Evolutionary conservation across 2,113 vertebrate genomes (phyloP).

Genomic region (Hemiprocne comata): DNA sequence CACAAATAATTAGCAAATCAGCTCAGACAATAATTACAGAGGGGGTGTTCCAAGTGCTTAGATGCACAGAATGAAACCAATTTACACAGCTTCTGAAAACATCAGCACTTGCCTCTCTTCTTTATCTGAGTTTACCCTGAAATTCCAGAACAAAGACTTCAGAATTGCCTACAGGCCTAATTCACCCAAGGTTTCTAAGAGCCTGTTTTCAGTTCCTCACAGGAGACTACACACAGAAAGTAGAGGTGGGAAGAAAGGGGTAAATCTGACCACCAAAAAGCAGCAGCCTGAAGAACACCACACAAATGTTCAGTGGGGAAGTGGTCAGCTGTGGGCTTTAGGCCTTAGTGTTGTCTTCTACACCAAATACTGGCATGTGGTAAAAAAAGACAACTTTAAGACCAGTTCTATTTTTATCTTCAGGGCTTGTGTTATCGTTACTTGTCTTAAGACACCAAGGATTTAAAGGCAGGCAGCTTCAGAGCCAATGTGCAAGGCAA

Average conservation of each 20-base stretch:
- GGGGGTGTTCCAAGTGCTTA: neutral
- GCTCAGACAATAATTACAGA: conserved; percentile 28
- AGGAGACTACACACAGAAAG: neutral
- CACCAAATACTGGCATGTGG: neutral
- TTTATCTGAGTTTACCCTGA: conserved; percentile 10
- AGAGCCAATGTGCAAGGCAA: neutral
- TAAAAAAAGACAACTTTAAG: neutral
- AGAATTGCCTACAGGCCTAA: neutral
- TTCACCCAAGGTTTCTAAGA: neutral
- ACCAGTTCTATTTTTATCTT: too few species aligned
- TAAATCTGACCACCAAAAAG: neutral
- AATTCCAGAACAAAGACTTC: neutral
- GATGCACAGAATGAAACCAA: conserved; percentile 5
- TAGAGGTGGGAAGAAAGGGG: neutral
- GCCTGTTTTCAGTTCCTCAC: neutral
- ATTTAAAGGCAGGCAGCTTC: neutral
- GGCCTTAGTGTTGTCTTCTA: neutral
- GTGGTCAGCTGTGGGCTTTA: neutral
- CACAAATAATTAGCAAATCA: conserved; percentile 43
- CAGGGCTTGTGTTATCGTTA: neutral
- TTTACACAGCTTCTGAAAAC: neutral
- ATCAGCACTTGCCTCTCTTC: neutral
- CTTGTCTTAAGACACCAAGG: neutral
- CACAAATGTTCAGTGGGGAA: neutral
- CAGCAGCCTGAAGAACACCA: neutral